Conservation (phyloP, 2,888 invertebrate genomes). For the Cryptocephalus moraei region DNA sequence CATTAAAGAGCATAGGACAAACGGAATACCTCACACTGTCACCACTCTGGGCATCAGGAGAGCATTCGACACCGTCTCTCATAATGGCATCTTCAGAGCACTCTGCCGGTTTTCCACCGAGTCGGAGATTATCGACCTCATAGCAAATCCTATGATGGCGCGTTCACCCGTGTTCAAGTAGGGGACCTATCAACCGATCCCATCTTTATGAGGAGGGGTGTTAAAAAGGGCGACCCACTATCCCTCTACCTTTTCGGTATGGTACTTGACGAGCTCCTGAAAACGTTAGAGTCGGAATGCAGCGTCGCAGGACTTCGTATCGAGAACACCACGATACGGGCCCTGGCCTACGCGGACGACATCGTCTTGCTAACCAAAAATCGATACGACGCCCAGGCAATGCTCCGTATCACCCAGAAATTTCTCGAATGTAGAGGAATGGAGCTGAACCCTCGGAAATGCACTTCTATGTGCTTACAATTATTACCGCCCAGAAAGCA, state of each 20-base stretch:
- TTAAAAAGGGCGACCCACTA: constrained; percentile 35
- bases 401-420: neutral
- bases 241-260: constrained; percentile 22
- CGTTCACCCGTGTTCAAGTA: constrained; percentile 9
- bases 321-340: constrained; percentile 1
- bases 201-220: constrained; percentile 22
- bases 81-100: constrained; percentile 11
- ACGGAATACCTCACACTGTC: neutral
- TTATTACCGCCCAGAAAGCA: too few relatives aligned
- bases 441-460: constrained; percentile 13
- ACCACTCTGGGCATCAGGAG: constrained; percentile 13
- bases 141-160: neutral
- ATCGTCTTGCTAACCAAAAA: constrained; percentile 8
- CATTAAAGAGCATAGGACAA: constrained; percentile 1
- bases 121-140: neutral
- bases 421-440: constrained; percentile 13
- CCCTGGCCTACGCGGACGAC: constrained; percentile 17
- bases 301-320: neutral
- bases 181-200: neutral
- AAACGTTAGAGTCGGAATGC: neutral
- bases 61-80: constrained; percentile 17
- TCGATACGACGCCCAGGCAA: neutral
- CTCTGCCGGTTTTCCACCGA: constrained; percentile 8
- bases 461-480: too few relatives aligned
- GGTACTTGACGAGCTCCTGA: constrained; percentile 20